A percentile compares a stretch with the other conserved stretches of the same genome.
These are phyloP conservation scores for Siniperca undulata DNA, from an alignment of 2,797 vertebrate genomes.

Conservation along the genomic window DNA sequence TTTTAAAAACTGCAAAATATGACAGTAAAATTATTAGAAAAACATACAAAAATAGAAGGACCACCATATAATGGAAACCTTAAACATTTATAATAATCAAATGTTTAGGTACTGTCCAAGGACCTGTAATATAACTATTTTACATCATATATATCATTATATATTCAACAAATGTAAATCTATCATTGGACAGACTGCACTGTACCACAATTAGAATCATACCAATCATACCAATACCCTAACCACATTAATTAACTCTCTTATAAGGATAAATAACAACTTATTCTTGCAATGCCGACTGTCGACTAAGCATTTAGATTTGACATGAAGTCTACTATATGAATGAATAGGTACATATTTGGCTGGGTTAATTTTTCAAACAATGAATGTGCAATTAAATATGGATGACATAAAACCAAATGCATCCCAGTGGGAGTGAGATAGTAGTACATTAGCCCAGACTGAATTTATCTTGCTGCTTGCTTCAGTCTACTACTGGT, in stretches of 20 bases:
- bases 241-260: neutral
- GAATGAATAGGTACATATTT: slow-evolving; percentile 17
- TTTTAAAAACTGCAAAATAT: neutral
- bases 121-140: too few relatives aligned
- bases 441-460: slow-evolving; percentile 13
- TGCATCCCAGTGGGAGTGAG: slow-evolving; percentile 10
- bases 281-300: slow-evolving; percentile 17
- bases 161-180: neutral
- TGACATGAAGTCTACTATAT: neutral
- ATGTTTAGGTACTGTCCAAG: neutral
- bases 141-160: neutral
- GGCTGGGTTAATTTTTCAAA: slow-evolving; percentile 25
- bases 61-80: neutral
- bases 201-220: neutral
- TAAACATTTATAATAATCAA: neutral
- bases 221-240: slow-evolving; percentile 5
- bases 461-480: slow-evolving; percentile 21
- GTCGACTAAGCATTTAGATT: slow-evolving; percentile 16
- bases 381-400: slow-evolving; percentile 36
- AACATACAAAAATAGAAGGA: neutral
- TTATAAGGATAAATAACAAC: slow-evolving; percentile 11
- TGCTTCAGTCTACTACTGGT: slow-evolving; percentile 13
- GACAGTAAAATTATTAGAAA: neutral
- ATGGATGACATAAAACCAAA: slow-evolving; percentile 31
- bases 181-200: neutral